These are phyloP conservation scores for Macrobrachium rosenbergii DNA, from an alignment of 1,140 invertebrate genomes.

Conservation along the genomic window DNA sequence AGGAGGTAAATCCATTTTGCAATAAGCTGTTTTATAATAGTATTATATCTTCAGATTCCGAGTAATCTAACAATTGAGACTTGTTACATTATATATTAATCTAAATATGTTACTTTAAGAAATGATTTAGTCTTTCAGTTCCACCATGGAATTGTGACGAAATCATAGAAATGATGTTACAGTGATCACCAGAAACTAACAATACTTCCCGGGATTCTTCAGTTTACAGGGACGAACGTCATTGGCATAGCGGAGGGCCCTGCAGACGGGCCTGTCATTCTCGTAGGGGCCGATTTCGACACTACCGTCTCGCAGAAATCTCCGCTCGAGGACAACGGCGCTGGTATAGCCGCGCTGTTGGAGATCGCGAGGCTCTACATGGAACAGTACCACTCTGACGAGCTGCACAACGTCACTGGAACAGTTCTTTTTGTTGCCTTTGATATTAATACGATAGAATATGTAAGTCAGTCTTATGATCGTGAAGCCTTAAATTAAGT, in stretches of 20 bases:
- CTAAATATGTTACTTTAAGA: no score
- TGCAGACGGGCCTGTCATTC: background rate
- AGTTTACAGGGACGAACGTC: conserved; percentile 43
- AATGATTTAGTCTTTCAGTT: no score
- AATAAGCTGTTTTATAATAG: background rate
- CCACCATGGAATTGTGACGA: no score
- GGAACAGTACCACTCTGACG: background rate
- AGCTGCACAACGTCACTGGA: background rate
- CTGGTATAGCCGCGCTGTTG: conserved; percentile 40
- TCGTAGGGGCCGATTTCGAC: conserved; percentile 50
- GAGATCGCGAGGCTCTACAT: conserved; percentile 48
- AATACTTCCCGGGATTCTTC: no score
- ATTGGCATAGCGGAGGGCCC: conserved; percentile 24
- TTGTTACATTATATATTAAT: no score
- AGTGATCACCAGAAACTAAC: no score
- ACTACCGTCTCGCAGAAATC: background rate
- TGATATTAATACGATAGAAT: conserved; percentile 35
- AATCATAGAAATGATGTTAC: no score
- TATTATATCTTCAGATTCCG: background rate
- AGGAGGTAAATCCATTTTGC: background rate
- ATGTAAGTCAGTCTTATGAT: background rate
- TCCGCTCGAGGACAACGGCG: conserved; percentile 53
- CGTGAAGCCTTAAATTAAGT: background rate
- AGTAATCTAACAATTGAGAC: no score
- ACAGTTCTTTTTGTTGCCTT: conserved; percentile 50